phyloP scores from a whole-genome alignment of 2,888 invertebrate species.

The Oscheius myriophilus region DNA sequence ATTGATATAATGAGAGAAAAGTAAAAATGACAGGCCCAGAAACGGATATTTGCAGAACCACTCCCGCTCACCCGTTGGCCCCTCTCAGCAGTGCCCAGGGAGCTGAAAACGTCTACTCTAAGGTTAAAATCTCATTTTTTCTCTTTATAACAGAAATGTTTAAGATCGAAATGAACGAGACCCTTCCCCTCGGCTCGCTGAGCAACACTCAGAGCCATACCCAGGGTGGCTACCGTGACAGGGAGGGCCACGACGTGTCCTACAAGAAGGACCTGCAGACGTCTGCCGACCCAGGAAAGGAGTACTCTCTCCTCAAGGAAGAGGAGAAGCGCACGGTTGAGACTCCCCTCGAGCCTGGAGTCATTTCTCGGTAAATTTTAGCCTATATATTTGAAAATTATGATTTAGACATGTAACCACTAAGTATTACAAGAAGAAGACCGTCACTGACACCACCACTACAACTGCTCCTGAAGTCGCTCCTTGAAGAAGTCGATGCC shows the following conservation, averaged over 20 bases:
- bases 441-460: conserved; percentile 64
- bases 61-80: conserved; percentile 36
- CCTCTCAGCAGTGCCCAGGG: conserved; percentile 6
- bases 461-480: conserved; percentile 41
- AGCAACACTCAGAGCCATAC: conserved; percentile 63
- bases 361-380: conserved; percentile 56
- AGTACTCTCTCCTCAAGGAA: conserved; percentile 61
- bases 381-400: not conserved
- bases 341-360: conserved; percentile 65
- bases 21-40: no score
- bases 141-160: not conserved
- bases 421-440: conserved; percentile 70
- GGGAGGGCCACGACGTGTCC: conserved; percentile 63
- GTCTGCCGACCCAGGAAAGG: conserved; percentile 64
- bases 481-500: not conserved
- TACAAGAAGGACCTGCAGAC: conserved; percentile 66
- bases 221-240: conserved; percentile 62
- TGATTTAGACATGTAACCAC: conserved; percentile 63
- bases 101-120: conserved; percentile 19
- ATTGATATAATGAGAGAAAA: no score
- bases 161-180: conserved; percentile 56
- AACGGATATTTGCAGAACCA: conserved; percentile 26
- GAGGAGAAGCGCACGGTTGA: conserved; percentile 65
- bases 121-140: not conserved
- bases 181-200: conserved; percentile 55